Conservation (phyloP, 2,113 vertebrate genomes). For the Dascyllus trimaculatus region DNA sequence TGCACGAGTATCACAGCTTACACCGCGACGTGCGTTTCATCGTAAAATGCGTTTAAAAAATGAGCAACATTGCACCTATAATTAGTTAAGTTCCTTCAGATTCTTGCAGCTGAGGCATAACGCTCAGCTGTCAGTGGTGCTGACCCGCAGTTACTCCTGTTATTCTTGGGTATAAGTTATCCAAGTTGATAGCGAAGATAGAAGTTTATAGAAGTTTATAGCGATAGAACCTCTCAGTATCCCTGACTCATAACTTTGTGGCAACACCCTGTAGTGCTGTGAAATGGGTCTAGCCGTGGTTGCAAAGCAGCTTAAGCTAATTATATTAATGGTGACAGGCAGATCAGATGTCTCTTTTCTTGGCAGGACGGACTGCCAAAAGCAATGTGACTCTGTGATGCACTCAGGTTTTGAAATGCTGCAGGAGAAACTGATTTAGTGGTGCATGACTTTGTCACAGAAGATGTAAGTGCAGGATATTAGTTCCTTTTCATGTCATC, state of each 20-base stretch:
- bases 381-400: slow-evolving; percentile 51
- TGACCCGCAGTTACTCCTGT: not conserved
- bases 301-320: slow-evolving; percentile 66
- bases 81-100: not conserved
- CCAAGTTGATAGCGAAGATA: too few relatives aligned
- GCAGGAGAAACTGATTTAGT: slow-evolving; percentile 6
- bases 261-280: slow-evolving; percentile 14
- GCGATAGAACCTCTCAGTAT: not conserved
- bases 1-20: not conserved
- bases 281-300: slow-evolving; percentile 18
- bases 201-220: too few relatives aligned
- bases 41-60: not conserved
- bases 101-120: not conserved
- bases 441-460: slow-evolving; percentile 1
- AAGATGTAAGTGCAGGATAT: not conserved
- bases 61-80: not conserved
- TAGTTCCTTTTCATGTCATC: not conserved
- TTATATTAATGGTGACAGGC: slow-evolving; percentile 62
- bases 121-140: not conserved
- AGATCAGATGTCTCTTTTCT: slow-evolving; percentile 52
- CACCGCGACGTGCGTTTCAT: not conserved
- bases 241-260: not conserved
- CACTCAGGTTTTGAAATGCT: slow-evolving; percentile 31
- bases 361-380: slow-evolving; percentile 25
- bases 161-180: not conserved